Base-by-base conservation (phyloP, 1,140 invertebrate genomes). In the Scaptomyza hsui region DNA sequence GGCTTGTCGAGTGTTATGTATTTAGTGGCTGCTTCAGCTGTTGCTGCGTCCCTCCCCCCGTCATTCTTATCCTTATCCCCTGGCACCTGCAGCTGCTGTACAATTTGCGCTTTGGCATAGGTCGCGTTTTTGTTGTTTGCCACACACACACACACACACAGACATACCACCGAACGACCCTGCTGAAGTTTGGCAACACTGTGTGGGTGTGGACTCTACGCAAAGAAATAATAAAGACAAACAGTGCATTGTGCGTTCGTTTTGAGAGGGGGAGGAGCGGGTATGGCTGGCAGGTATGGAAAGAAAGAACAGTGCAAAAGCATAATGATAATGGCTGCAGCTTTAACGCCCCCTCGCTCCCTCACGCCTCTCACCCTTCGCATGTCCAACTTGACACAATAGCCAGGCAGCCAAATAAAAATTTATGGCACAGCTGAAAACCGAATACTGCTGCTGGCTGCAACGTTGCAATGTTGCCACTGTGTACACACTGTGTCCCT, bases 181-280 rank as follows among this genome's bases (percentile, higher is more conserved):
- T 24, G 45, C 39, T 18, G 69, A 72, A 72, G 61, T 65, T 64
- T 71, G 68, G 68, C 68, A 71, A 71, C 68, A 26, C 52, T 59
- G 63, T 16, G 13, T 42, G 47, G n/a, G 63, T 21, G 29, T 42
- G 47, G 37, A 41, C 52, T 41, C 35, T 15, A 41, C 21, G 39
- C 76, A 67, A 60, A 49, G 73, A 85, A 85, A 72, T 86, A 86
- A 86, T 86, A 78, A 88, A 86, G 82, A 86, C 81, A 86, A 86
- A 86, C 83, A 86, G 68, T 74, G 63, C 57, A 70, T 78, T 51
- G 82, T 55, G 52, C 37, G 52, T 69, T 62, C 16, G 32, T 6
- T 7, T 26, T 52, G 75, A n/a, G 16, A 7, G 72, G 52, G 47
- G 42, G 39, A 74, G 68, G 39, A 18, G 63, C 26, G 16, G 65